A percentile compares a stretch with the other conserved stretches of the same genome.
Evolutionary conservation across 1,140 invertebrate species (phyloP).

Genomic region (Rhyzopertha dominica): DNA sequence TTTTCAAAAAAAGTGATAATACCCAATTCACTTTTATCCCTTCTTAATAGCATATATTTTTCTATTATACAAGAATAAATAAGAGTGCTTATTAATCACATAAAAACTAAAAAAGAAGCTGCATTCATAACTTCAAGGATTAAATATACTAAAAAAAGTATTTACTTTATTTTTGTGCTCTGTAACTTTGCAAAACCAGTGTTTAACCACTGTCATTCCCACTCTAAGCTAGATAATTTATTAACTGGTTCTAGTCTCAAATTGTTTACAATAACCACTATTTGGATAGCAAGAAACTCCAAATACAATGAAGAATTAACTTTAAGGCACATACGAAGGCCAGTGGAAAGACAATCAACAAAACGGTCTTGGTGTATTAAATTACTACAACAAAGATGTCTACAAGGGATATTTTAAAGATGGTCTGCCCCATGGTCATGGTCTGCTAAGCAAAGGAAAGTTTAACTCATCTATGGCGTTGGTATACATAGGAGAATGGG

Average conservation of each 20-base stretch:
- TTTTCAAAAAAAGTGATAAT: no score
- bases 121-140: no score
- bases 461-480: constrained; percentile 69
- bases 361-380: constrained; percentile 73
- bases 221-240: no score
- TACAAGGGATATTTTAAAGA: constrained; percentile 85
- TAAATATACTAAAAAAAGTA: no score
- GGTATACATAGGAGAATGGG: constrained; percentile 84
- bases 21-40: no score
- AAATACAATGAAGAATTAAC: constrained; percentile 1
- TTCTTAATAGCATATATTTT: no score
- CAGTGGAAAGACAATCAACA: constrained; percentile 79
- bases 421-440: constrained; percentile 76
- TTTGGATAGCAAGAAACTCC: background rate
- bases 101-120: no score
- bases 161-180: no score
- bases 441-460: constrained; percentile 72
- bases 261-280: constrained; percentile 3
- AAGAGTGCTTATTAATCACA: no score
- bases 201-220: no score
- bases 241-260: constrained; percentile 11
- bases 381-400: constrained; percentile 61
- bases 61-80: no score
- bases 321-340: constrained; percentile 67
- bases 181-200: no score